phyloP scores from a whole-genome alignment of 2,113 vertebrate genomes.

The Condylura cristata region DNA sequence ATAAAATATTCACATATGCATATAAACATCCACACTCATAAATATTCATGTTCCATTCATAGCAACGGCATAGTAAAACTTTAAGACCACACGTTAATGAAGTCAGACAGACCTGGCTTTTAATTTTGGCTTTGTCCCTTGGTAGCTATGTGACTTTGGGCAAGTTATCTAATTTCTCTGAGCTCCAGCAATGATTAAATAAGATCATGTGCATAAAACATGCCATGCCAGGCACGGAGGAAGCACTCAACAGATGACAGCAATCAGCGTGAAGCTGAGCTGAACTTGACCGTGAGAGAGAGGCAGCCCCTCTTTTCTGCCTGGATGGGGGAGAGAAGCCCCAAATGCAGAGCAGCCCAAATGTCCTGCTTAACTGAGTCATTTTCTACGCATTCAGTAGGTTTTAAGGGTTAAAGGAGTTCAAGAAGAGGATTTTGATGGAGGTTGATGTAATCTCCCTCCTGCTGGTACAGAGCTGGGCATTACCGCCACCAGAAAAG shows the following conservation, averaged over 20 bases:
- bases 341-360: neutral
- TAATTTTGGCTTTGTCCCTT: neutral
- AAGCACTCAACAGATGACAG: neutral
- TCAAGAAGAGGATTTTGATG: neutral
- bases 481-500: neutral
- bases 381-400: neutral
- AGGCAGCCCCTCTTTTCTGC: neutral
- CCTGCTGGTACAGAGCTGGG: neutral
- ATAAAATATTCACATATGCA: neutral
- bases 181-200: neutral
- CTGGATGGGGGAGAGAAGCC: fast-evolving
- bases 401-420: neutral
- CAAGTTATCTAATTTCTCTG: neutral
- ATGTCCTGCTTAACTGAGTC: fast-evolving
- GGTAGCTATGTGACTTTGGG: neutral
- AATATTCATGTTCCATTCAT: no score
- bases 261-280: neutral
- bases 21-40: neutral
- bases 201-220: neutral
- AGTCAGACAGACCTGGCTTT: slow-evolving; percentile 4
- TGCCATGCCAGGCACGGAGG: neutral
- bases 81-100: neutral
- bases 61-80: neutral
- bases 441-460: neutral
- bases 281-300: neutral